Conservation (phyloP, 2,888 invertebrate species). For the Lacanobia oleracea region DNA sequence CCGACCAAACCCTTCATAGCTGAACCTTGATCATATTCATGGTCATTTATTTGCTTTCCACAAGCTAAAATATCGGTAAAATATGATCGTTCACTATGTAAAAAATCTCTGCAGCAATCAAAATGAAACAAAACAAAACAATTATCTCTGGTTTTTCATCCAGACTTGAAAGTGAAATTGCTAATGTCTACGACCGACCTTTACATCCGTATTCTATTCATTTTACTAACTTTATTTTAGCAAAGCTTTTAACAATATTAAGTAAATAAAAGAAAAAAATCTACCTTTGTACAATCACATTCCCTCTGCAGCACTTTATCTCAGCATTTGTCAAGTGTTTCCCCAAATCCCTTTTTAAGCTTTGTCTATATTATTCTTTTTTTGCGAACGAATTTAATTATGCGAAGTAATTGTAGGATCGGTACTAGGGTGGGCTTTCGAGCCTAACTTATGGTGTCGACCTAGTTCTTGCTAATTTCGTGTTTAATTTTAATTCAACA, state of each 20-base stretch:
- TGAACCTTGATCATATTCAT: too few species aligned
- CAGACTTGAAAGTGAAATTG: not conserved
- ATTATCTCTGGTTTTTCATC: not conserved
- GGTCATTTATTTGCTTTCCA: too few species aligned
- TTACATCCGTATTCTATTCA: not conserved
- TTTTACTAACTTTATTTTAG: not conserved
- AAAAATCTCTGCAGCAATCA: not conserved
- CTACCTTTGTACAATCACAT: slow-evolving; percentile 1
- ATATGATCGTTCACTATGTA: not conserved
- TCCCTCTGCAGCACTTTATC: slow-evolving; percentile 38
- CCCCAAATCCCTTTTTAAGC: slow-evolving; percentile 44
- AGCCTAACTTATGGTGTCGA: slow-evolving; percentile 41
- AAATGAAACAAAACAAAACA: not conserved
- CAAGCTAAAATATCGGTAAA: not conserved
- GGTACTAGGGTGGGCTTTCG: slow-evolving; percentile 11
- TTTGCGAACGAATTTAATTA: slow-evolving; percentile 52
- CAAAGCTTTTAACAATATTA: slow-evolving; percentile 30
- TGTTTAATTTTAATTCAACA: slow-evolving; percentile 24
- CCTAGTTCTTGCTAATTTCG: slow-evolving; percentile 34
- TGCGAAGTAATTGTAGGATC: slow-evolving; percentile 34
- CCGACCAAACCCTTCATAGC: too few species aligned
- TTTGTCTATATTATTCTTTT: slow-evolving; percentile 40
- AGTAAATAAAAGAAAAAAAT: slow-evolving; percentile 10
- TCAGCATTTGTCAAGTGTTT: slow-evolving; percentile 43
- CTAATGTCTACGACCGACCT: not conserved